These are phyloP conservation scores for Sympetrum striolatum DNA, from an alignment of 2,888 invertebrate genomes.

Conservation along the genomic window DNA sequence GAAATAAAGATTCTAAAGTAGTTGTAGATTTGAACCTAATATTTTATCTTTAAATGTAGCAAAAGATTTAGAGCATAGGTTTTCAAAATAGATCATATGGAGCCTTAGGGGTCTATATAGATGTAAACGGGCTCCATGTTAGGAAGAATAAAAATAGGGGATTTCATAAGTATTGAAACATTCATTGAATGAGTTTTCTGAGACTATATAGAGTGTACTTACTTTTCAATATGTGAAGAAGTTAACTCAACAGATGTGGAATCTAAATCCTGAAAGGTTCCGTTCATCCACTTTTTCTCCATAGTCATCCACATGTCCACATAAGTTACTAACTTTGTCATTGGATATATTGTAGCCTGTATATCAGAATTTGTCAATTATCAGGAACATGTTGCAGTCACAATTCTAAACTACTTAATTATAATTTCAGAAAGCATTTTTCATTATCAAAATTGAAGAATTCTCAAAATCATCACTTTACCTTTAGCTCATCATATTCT, in stretches of 20 bases:
- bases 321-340: slow-evolving; percentile 10
- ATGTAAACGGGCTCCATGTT: no score
- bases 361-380: neutral
- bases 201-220: slow-evolving; percentile 26
- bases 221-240: slow-evolving; percentile 75
- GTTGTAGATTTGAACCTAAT: no score
- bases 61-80: no score
- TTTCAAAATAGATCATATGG: no score
- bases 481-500: slow-evolving; percentile 78
- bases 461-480: slow-evolving; percentile 47
- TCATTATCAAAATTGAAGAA: neutral
- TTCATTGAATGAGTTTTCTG: neutral
- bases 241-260: slow-evolving; percentile 78
- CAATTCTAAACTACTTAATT: neutral
- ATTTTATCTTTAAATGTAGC: no score
- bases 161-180: no score
- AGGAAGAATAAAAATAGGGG: no score
- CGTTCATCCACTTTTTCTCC: slow-evolving; percentile 77
- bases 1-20: no score
- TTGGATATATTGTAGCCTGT: slow-evolving; percentile 3
- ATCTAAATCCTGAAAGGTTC: slow-evolving; percentile 86
- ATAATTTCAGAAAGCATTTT: neutral
- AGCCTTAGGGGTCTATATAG: no score
- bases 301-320: slow-evolving; percentile 28
- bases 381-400: neutral